phyloP scores from a whole-genome alignment of 2,888 invertebrate species.

The Ceraclea dissimilis region DNA sequence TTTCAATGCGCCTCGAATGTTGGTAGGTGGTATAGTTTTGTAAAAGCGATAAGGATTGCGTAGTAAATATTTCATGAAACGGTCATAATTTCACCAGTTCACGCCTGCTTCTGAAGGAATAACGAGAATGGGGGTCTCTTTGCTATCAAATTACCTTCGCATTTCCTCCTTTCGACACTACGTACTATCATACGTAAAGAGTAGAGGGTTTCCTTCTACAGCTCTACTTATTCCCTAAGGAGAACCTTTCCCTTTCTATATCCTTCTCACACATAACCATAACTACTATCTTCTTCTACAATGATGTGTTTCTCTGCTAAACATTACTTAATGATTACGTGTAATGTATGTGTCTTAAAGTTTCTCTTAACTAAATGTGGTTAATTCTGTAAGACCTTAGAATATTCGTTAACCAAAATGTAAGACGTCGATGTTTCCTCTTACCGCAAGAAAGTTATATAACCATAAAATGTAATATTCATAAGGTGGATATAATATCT shows the following conservation, averaged over 20 bases:
- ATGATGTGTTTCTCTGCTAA: constrained; percentile 22
- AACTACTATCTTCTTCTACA: constrained; percentile 1
- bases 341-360: constrained; percentile 21
- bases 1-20: too few species aligned
- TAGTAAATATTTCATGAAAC: not conserved
- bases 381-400: not conserved
- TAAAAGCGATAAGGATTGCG: not conserved
- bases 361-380: not conserved
- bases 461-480: too few species aligned
- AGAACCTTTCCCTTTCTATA: constrained; percentile 4
- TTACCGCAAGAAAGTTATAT: too few species aligned
- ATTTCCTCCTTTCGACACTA: constrained; percentile 21
- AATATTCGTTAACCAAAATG: not conserved
- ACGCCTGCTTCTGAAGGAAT: constrained; percentile 11
- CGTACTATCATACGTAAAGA: constrained; percentile 21
- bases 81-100: constrained; percentile 1
- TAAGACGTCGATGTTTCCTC: too few species aligned
- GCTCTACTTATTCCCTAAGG: constrained; percentile 19
- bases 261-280: not conserved
- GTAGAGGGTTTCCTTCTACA: constrained; percentile 18
- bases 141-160: constrained; percentile 25
- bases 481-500: too few species aligned
- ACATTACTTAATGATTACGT: constrained; percentile 21
- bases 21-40: too few species aligned
- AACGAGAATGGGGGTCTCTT: constrained; percentile 18